Conservation (phyloP, 2,113 vertebrate genomes). For the Greenwoodochromis staneri region DNA sequence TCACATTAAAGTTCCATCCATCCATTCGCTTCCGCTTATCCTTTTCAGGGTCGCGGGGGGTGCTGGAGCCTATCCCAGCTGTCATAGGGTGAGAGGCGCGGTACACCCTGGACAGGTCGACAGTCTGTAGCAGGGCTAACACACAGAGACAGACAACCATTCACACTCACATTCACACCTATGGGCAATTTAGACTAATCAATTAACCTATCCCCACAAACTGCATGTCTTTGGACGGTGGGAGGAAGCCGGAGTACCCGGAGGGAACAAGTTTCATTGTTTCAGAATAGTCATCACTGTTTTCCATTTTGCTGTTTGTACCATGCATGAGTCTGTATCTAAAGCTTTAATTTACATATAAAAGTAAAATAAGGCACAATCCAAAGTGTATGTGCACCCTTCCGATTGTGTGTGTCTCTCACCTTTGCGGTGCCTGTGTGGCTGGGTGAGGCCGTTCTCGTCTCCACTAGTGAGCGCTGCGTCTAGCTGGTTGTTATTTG, state of each 20-base stretch:
- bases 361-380: neutral
- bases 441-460: constrained; percentile 83
- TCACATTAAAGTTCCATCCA: neutral
- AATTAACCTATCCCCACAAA: neutral
- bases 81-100: accelerated
- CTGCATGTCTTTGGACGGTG: neutral
- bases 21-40: neutral
- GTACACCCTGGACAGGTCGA: neutral
- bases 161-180: too few relatives aligned
- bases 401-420: neutral
- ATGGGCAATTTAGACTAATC: neutral
- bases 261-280: neutral
- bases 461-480: constrained; percentile 90
- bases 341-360: neutral
- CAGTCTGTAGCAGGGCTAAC: too few relatives aligned
- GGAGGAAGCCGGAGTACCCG: neutral
- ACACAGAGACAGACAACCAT: too few relatives aligned
- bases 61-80: neutral
- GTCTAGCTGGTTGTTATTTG: constrained; percentile 92
- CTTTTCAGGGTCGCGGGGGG: neutral
- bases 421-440: constrained; percentile 93
- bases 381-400: accelerated
- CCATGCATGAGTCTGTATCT: neutral
- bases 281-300: neutral
- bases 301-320: neutral